A percentile compares a stretch with the other conserved stretches of the same genome.
Evolutionary conservation across 2,113 vertebrate species (phyloP).

Genomic region (Mungos mungo): DNA sequence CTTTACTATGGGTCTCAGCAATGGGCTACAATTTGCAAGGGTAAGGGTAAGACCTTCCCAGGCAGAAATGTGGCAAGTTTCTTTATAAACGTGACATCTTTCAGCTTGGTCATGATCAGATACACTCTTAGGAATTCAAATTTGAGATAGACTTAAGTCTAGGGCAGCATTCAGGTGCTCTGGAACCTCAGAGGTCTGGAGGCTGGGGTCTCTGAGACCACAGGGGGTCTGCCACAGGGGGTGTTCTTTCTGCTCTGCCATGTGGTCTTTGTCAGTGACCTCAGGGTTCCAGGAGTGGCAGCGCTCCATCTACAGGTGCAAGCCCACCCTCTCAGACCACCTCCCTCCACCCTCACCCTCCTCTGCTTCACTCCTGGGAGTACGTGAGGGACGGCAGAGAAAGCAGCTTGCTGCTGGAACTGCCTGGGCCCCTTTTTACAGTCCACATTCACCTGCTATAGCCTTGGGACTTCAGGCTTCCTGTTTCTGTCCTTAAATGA

Average conservation of each 20-base stretch:
- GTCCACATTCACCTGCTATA: not conserved
- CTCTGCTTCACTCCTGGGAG: not conserved
- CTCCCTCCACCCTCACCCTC: not conserved
- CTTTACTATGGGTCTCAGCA: not conserved
- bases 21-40: not conserved
- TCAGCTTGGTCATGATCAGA: not conserved
- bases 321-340: not conserved
- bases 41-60: not conserved
- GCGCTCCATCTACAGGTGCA: not conserved
- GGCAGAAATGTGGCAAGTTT: not conserved
- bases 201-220: slow-evolving; percentile 82
- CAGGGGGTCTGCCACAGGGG: slow-evolving; percentile 84
- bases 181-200: slow-evolving; percentile 90
- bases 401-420: not conserved
- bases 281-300: not conserved
- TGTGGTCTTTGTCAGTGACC: slow-evolving; percentile 85
- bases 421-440: not conserved
- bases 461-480: not conserved
- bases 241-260: slow-evolving; percentile 92
- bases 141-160: slow-evolving; percentile 92
- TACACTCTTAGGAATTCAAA: not conserved
- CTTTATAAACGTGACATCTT: not conserved
- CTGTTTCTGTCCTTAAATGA: not conserved
- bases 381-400: not conserved
- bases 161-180: slow-evolving; percentile 92